phyloP scores from a whole-genome alignment of 2,888 invertebrate species.

The Odontocerum albicorne region DNA sequence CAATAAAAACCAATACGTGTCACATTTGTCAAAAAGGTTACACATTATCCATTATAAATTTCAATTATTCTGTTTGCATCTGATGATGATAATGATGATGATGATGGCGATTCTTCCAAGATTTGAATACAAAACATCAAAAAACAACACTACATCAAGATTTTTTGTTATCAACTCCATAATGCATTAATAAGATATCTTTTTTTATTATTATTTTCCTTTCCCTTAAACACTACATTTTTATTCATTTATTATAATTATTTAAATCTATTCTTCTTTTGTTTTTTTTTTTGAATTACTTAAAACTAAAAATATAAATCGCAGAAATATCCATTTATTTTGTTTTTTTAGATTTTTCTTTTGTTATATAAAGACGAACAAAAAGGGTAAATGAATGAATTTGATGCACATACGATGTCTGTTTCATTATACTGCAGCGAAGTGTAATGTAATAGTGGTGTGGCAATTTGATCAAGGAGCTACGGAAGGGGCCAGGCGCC shows the following conservation, averaged over 20 bases:
- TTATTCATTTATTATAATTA: background rate
- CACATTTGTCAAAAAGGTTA: too few species aligned
- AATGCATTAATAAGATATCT: slow-evolving; percentile 14
- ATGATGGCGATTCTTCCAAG: too few species aligned
- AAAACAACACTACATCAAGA: slow-evolving; percentile 19
- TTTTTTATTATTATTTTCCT: slow-evolving; percentile 8
- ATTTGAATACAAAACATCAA: slow-evolving; percentile 2
- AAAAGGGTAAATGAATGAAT: background rate
- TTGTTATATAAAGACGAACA: background rate
- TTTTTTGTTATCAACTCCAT: slow-evolving; percentile 14
- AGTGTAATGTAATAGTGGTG: slow-evolving; percentile 1
- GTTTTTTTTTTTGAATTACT: slow-evolving; percentile 1
- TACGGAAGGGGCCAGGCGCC: slow-evolving; percentile 1
- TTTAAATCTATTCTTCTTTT: slow-evolving; percentile 14
- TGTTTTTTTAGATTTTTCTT: background rate
- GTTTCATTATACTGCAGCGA: slow-evolving; percentile 3
- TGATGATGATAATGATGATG: background rate
- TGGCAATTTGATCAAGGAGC: too few species aligned
- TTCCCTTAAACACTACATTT: slow-evolving; percentile 6
- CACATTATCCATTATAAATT: too few species aligned
- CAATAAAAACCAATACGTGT: too few species aligned
- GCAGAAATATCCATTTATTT: slow-evolving; percentile 5
- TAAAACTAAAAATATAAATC: slow-evolving; percentile 1
- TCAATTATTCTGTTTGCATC: background rate
- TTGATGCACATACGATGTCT: slow-evolving; percentile 1